A percentile compares a stretch with the other conserved stretches of the same genome.
Evolutionary conservation across 2,888 invertebrate species (phyloP).

Genomic region (Pristionchus arcanus): DNA sequence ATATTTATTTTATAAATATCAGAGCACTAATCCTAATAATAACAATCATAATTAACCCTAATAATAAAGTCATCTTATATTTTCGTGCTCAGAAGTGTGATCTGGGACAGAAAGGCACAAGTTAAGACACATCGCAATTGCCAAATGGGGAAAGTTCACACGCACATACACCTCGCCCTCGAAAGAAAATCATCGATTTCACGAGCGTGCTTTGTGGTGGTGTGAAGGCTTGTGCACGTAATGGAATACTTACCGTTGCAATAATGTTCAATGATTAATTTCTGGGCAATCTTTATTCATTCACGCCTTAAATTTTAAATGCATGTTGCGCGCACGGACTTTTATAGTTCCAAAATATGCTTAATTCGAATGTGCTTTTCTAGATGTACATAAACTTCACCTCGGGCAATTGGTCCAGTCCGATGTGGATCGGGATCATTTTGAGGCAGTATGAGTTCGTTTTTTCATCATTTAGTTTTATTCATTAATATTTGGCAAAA

Average conservation of each 20-base stretch:
- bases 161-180: neutral
- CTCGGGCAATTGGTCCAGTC: neutral
- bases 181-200: neutral
- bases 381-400: slow-evolving; percentile 12
- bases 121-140: neutral
- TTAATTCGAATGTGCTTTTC: too few relatives aligned
- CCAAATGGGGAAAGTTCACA: neutral
- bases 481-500: too few relatives aligned
- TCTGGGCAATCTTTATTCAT: too few relatives aligned
- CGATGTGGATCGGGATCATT: neutral
- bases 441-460: slow-evolving; percentile 4
- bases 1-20: neutral
- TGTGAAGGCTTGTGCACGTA: neutral
- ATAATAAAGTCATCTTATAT: neutral
- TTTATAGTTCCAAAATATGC: too few relatives aligned
- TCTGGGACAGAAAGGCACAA: neutral
- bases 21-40: neutral
- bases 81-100: neutral
- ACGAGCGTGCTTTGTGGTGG: neutral
- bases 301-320: too few relatives aligned
- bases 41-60: neutral
- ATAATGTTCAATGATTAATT: neutral
- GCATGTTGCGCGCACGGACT: too few relatives aligned
- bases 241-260: neutral
- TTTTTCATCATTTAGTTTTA: neutral